Evolutionary conservation across 2,113 vertebrate species (phyloP), one percentile per base, ranked within the genome.

Genomic region (Hydrolagus affinis): DNA sequence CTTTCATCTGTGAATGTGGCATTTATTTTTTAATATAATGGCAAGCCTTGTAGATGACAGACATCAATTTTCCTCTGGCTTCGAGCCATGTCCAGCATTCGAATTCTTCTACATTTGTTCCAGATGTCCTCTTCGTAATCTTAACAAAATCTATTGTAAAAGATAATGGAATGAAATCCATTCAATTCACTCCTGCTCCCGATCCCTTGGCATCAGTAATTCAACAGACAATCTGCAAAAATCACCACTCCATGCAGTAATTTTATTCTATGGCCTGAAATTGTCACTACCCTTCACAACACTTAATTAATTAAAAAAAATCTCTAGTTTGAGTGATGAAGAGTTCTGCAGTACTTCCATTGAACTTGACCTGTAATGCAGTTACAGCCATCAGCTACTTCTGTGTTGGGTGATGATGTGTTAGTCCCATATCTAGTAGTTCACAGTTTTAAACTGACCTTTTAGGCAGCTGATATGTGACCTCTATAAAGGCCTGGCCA

Each of bases 241-340:
- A 87, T 87, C 87, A 77, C 86, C 17, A 90, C 86, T 88, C 89
- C 87, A 89, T 88, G 86, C 87, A 90, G 88, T 88, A 88, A 93
- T 92, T 93, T 92, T 86, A 89, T 91, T 91, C 87, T 70, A 66
- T 12, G 87, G 83, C 85, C 91, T 91, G 88, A 93, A 91, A 92
- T 92, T 62, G 8, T 91, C 90, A 88, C 88, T 91, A 93, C 92
- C 88, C 89, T 92, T 88, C 90, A 88, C 86, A 92, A 89, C 87
- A 90, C 86, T 93, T 93, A 94, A 92, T 94, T 92, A 92, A 91
- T 90, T 88, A 87, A 90, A 92, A 91, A 85, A 44, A 90, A 85
- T 92, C 69, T 88, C 89, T 88, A 89, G 89, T 89, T 88, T 91
- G 87, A 92, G 89, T 90, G 88, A 89, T 90, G 87, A 93, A 91